Evolutionary conservation across 2,888 invertebrate genomes (phyloP), one percentile per base, ranked within the genome.

Genomic region (Cetonia aurata): DNA sequence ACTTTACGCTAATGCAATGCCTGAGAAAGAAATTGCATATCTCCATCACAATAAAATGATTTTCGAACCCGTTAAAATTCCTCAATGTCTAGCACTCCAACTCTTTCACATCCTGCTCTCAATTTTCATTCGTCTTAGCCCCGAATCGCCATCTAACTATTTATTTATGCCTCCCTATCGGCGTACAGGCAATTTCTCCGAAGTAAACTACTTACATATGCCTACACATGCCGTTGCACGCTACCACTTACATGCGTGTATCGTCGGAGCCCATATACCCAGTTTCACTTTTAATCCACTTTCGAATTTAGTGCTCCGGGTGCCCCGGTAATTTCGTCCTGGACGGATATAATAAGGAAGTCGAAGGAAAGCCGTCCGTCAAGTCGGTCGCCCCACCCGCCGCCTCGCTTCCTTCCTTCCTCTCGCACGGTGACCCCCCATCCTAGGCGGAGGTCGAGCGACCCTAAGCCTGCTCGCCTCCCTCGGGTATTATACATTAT

Each of bases 401-500:
- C 46, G 31, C 41, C n/a, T 10, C n/a, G 13, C 13, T 37, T 59
- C 25, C 25, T 25, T 25, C 25, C 25, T 25, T 25, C 25, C 25
- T 25, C 25, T 25, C 25, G 25, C 25, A 25, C 25, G 25, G 25
- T 25, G 57, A 25, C 25, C 42, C 37, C 15, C 15, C 33, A 48
- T 67, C 67, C 17, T 19, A 6, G 12, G 3, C 10, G 25, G 59
- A 44, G 8, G 17, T 8, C 69, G 72, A 70, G 67, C 71, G 73
- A 71, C 55, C 57, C 71, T 73, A 75, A 73, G 73, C 72, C 73
- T 25, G 25, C 4, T 25, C 25, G 72, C 60, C 67, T 69, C 75
- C 73, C 75, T 67, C 69, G 73, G 75, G 75, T 68, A 71, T 73
- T 75, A 72, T 75, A 75, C 75, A 73, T 75, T 75, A 75, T 75